Evolutionary conservation across 2,113 vertebrate species (phyloP).

Genomic region (Helogale parvula): DNA sequence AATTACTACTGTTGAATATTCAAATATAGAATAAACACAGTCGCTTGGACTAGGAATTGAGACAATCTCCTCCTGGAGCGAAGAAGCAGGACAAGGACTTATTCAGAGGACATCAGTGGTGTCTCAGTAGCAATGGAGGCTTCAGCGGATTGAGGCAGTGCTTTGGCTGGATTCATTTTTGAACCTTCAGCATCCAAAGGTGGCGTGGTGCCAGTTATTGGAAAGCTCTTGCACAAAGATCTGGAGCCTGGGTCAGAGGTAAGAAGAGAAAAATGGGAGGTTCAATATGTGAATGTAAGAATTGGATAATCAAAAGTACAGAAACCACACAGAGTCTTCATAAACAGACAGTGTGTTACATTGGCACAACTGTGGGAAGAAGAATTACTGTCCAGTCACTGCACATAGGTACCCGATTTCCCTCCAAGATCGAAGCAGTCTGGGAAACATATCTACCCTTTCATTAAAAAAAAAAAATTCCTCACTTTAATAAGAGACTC

Average conservation of each 20-base stretch:
- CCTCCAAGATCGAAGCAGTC: not conserved
- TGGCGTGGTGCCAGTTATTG: not conserved
- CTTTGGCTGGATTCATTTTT: not conserved
- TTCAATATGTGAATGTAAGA: not conserved
- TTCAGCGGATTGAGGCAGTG: not conserved
- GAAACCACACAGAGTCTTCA: not conserved
- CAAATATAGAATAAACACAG: not conserved
- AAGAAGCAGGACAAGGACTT: not conserved
- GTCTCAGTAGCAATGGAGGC: not conserved
- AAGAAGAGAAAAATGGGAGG: not conserved
- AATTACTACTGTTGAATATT: not conserved
- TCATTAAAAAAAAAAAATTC: not conserved
- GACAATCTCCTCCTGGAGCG: not conserved
- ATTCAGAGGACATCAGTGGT: not conserved
- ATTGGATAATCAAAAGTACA: not conserved
- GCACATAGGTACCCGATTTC: fast-evolving
- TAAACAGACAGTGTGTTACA: not conserved
- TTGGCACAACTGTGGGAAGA: not conserved
- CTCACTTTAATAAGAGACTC: not conserved
- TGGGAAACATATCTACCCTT: not conserved
- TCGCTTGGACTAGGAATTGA: not conserved
- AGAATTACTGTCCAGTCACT: not conserved
- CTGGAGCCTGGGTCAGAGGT: not conserved
- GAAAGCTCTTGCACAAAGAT: not conserved
- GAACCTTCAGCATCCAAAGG: not conserved